These are phyloP conservation scores for Trichechus manatus DNA, from an alignment of 2,113 vertebrate genomes.

Conservation along the genomic window DNA sequence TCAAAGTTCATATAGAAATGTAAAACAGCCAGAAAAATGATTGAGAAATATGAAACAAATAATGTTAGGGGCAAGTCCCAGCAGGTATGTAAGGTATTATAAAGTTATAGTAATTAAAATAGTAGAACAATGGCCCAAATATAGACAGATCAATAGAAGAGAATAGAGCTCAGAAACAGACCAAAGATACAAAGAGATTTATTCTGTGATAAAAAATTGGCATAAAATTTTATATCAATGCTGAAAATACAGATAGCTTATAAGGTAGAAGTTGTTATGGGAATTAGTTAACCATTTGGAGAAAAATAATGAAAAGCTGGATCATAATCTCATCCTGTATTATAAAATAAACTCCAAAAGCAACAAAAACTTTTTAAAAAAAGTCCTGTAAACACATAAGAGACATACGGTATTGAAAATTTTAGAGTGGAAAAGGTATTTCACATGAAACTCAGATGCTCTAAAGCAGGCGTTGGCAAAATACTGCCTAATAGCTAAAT, in stretches of 20 bases:
- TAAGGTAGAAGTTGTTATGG: neutral
- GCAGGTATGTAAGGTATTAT: neutral
- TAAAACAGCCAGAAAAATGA: neutral
- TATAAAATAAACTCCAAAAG: slow-evolving; percentile 37
- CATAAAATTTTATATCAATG: neutral
- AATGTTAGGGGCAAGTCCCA: neutral
- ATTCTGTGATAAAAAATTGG: neutral
- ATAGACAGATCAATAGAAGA: neutral
- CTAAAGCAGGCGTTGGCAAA: neutral
- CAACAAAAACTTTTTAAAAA: neutral
- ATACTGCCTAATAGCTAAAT: neutral
- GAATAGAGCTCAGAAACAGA: neutral
- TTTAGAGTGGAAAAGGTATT: neutral
- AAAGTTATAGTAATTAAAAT: neutral
- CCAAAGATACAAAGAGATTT: neutral
- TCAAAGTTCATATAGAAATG: neutral
- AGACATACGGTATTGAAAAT: neutral
- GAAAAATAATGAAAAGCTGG: neutral
- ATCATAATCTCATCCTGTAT: neutral
- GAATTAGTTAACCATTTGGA: neutral
- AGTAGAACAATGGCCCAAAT: neutral
- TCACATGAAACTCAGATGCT: neutral
- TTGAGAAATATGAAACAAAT: neutral
- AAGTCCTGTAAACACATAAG: neutral
- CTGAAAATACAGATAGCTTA: neutral